Base-by-base conservation (phyloP, 1,140 invertebrate genomes). In the Drepana arcuata region DNA sequence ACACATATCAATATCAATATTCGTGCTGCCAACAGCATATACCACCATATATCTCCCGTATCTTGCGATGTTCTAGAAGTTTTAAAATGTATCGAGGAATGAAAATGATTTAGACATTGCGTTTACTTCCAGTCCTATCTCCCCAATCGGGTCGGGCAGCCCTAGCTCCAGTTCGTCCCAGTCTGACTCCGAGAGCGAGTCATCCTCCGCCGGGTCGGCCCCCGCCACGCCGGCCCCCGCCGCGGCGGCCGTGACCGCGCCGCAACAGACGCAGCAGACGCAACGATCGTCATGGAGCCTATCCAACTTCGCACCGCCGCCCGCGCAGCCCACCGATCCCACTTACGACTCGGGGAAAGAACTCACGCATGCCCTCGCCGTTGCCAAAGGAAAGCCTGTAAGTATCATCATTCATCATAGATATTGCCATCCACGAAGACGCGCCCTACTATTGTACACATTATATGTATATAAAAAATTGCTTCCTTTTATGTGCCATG, bases 301-400 rank as follows among this genome's bases (percentile, higher is more conserved):
- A 2, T 64, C 56, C 5, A 83, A 83, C 63, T 84, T 84, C 57
- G 78, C 61, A 0, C 79, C 79, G 0, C 75, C 75, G 1, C 57
- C 65, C 0, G 55, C 63, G 1, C 60, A 72, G 7, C 64, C 63
- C 1, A 71, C 82, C 0, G 80, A 84, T 29, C 69, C 65, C 28
- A 72, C 79, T 32, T 70, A 63, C 38, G 80, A 84, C 48, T 71
- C 71, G 2, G 62, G 64, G 1, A 80, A 83, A 51, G 68, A 84
- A 43, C 53, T 85, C 3, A 73, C 81, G 37, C 72, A 67, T 36
- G 80, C 82, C 0, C 54, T 86, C 9, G 83, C 79, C 2, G 78
- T 83, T 36, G 80, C 82, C 21, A 83, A 81, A 41, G 69, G 49
- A 29, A 83, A 82, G 42, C 67, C 77, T 58, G 73, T 77, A 7